Conservation (phyloP, 2,113 vertebrate genomes). For the Danio rerio region GRCz12tu NC_133187.1:23610001-23610500, state of each 20-base stretch:
- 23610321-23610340: background rate
- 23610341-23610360: background rate
- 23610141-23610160: background rate
- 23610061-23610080: background rate
- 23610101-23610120: constrained; percentile 2
- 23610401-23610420: background rate
- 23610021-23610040: background rate
- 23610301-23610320: background rate
- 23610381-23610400: no score
- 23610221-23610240: constrained; percentile 2
- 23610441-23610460: background rate
- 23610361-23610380: background rate
- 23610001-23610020: background rate
- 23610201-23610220: background rate
- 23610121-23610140: background rate
- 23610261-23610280: constrained; percentile 1
- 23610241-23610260: background rate
- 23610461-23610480: no score
- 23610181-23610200: background rate
- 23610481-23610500: no score
- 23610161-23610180: background rate
- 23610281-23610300: background rate
- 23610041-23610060: constrained; percentile 4
- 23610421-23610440: background rate
- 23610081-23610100: constrained; percentile 5